These are phyloP conservation scores for Chloropsis cyanopogon DNA, from an alignment of 2,113 vertebrate genomes.

Conservation along the genomic window DNA sequence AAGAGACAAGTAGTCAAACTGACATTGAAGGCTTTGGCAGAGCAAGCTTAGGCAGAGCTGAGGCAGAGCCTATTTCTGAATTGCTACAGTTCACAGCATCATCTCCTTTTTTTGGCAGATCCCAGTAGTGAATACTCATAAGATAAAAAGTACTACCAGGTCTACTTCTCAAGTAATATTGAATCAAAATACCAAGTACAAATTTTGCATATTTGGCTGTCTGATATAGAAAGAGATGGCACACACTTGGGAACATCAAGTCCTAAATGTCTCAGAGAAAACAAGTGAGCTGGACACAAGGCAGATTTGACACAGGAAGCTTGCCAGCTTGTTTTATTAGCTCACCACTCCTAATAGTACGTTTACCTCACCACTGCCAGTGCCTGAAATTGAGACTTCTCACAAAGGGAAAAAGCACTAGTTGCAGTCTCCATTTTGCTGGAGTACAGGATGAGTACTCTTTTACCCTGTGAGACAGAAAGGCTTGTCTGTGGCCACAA, in stretches of 20 bases:
- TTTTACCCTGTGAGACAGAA: background rate
- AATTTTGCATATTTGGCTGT: background rate
- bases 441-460: background rate
- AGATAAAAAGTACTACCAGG: background rate
- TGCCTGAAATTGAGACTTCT: background rate
- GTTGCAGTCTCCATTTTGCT: background rate
- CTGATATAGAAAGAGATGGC: background rate
- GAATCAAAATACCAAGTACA: background rate
- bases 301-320: background rate
- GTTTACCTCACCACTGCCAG: background rate
- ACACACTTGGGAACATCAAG: background rate
- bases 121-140: background rate
- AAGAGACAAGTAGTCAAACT: background rate
- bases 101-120: background rate
- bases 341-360: background rate
- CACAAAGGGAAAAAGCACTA: background rate
- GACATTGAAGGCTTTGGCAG: background rate
- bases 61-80: background rate
- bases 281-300: background rate
- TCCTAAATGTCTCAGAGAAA: background rate
- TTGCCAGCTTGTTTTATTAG: conserved; percentile 16
- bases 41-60: background rate
- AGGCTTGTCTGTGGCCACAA: background rate
- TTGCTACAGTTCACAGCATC: background rate
- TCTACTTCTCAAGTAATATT: background rate